Base-by-base conservation (phyloP, 2,888 invertebrate genomes). In the Stenurella melanura region DNA sequence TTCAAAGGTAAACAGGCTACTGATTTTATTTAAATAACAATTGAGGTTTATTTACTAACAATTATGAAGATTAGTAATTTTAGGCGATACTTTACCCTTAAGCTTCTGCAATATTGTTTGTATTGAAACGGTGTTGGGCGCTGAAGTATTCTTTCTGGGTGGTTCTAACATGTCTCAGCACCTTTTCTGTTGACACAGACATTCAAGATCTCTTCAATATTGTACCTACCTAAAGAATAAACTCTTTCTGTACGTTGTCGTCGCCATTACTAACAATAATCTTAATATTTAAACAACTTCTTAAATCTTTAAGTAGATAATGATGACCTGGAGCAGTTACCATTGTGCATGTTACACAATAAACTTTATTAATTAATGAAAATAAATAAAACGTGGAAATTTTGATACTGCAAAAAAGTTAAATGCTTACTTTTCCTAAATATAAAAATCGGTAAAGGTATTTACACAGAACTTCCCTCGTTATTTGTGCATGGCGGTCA, bases 161-260 rank as follows among this genome's bases (percentile, higher is more conserved):
- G 83, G 83, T 74, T 82, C 76, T 70, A 74, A 34, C 75, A 82
- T 85, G 84, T 78, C 83, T 84, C 84, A 85, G 85, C 84, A 83
- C 73, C 78, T 83, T 84, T 79, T 76, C 54, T 81, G 66, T 83
- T 82, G 75, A 81, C 82, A 81, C 78, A 61, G 58, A 72, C 76
- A 75, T 78, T 84, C 78, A 73, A 84, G 76, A 77, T 74, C 74
- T 74, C 80, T 80, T 78, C 81, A 85, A 79, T 84, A 81, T 81
- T 80, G 75, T 79, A 81, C 78, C 81, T 80, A 82, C 82, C 81
- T 81, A 79, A 81, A 80, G 81, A 79, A 78, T 54, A 58, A 63
- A 58, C 70, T 60, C 10, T 42, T 60, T 26, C 9, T 50, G 21
- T n/a, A n/a, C 54, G 78, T 81, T 81, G 79, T 83, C 80, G 81